phyloP scores from a whole-genome alignment of 2,113 vertebrate species.

The Cyanistes caeruleus region DNA sequence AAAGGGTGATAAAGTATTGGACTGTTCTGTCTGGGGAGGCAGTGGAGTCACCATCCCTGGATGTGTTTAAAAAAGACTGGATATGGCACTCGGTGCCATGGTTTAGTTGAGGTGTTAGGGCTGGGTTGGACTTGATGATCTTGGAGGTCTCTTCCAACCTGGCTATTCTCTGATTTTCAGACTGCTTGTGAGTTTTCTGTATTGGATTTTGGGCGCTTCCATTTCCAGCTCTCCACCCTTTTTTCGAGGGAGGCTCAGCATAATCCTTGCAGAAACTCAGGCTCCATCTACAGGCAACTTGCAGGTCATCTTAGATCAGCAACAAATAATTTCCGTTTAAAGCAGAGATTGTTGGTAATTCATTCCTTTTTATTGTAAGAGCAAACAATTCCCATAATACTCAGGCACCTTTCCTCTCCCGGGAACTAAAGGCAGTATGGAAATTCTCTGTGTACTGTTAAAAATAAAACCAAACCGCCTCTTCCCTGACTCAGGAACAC shows the following conservation, averaged over 20 bases:
- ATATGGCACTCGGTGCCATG: too few species aligned
- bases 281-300: constrained; percentile 49
- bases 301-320: neutral
- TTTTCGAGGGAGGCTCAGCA: neutral
- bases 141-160: too few species aligned
- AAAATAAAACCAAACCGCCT: neutral
- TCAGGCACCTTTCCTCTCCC: neutral
- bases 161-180: neutral
- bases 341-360: neutral
- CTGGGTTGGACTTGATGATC: too few species aligned
- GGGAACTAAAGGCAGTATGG: neutral
- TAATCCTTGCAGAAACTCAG: constrained; percentile 19
- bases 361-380: neutral
- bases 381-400: neutral
- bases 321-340: neutral
- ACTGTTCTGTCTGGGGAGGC: too few species aligned
- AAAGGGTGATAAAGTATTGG: too few species aligned
- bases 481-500: neutral
- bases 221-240: constrained; percentile 11
- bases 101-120: too few species aligned
- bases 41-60: too few species aligned
- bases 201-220: neutral
- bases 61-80: too few species aligned
- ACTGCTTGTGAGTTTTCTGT: constrained; percentile 23
- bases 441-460: neutral